Evolutionary conservation across 64 coral and sea anemone species (phyloP).

Genomic region (Montipora sp.): DNA sequence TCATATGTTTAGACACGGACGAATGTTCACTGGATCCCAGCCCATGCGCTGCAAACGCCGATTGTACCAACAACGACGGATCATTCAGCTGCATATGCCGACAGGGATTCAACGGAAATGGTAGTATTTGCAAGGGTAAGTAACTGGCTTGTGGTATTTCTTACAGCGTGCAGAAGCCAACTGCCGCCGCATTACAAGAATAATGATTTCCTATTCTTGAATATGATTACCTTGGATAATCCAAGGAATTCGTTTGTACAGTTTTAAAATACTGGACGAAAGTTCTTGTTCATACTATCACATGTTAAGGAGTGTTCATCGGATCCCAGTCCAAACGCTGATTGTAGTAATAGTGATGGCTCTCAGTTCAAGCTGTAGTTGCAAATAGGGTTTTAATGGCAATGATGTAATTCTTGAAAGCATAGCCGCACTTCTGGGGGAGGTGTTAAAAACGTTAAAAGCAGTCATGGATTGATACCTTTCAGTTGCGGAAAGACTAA

Average conservation of each 20-base stretch:
- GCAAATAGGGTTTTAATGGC: conserved; percentile 26
- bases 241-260: too few species aligned
- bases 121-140: neutral
- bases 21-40: neutral
- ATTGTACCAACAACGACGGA: neutral
- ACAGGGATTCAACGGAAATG: conserved; percentile 17
- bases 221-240: too few species aligned
- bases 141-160: too few species aligned
- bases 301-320: conserved; percentile 39
- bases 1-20: neutral
- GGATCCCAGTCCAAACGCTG: conserved; percentile 1
- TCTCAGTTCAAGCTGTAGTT: conserved; percentile 19
- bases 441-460: too few species aligned
- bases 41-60: neutral
- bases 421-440: neutral
- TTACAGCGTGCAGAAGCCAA: too few species aligned
- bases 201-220: too few species aligned
- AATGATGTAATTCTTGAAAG: neutral
- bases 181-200: too few species aligned
- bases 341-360: conserved; percentile 23
- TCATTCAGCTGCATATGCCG: conserved; percentile 10
- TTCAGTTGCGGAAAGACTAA: too few species aligned
- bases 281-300: neutral
- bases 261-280: too few species aligned
- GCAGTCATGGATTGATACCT: too few species aligned